Base-by-base conservation (phyloP, 2,797 vertebrate genomes). In the Thalassophryne amazonica region DNA sequence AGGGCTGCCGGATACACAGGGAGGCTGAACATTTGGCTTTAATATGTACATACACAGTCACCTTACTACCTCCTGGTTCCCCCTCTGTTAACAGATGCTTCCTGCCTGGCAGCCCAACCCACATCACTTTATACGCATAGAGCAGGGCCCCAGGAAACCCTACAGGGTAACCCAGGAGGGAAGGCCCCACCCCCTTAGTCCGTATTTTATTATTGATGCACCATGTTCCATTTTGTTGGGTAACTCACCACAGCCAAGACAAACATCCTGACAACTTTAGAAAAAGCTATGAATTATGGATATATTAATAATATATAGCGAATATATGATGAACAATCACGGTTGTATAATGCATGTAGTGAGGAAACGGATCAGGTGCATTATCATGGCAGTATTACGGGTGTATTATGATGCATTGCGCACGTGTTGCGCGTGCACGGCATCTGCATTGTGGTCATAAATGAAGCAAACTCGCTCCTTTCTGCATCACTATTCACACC, bases 71-170 rank as follows among this genome's bases (percentile, higher is more conserved):
- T 64, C 40, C 47, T 56, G 53, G 47, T 63, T 67, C 62, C 67
- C n/a, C 48, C 58, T 70, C 61, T 65, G 63, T 57, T 78, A 80
- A 80, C 84, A 87, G 85, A 88, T 86, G 84, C 79, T 86, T 87
- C 83, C 81, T 85, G 77, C 67, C 52, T 49, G 21, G 23, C n/a
- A 24, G 49, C 55, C 36, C 45, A 45, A 59, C 38, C 56, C 39
- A 32, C 58, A 51, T 43, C 20, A 28, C 46, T 51, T 31, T 30
- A 49, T 45, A 41, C 32, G 54, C 28, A 45, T 6, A 29, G 31
- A 31, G 17, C 0, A n/a, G 6, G 0, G 13, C 35, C 51, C 58
- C 43, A 65, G 69, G 70, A 59, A 42, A 46, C 62, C 65, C 45
- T 32, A 63, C 55, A 53, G 63, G 60, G 69, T 49, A 63, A 74